These are phyloP conservation scores for Tachystola acroxantha DNA, from an alignment of 2,888 invertebrate genomes.

Conservation along the genomic window DNA sequence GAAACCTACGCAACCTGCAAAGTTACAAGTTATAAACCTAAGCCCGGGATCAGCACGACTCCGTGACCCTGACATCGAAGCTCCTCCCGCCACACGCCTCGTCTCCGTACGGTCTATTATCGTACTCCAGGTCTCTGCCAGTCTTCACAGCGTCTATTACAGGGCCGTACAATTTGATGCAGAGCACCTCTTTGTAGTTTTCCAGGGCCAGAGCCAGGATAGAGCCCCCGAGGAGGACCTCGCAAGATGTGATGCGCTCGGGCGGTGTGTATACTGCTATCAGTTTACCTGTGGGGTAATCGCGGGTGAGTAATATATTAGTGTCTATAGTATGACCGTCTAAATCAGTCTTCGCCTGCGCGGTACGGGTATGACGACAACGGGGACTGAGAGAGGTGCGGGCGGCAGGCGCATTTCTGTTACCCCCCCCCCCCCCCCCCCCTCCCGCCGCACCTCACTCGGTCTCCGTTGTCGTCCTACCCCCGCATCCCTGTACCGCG, in stretches of 20 bases:
- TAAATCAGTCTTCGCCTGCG: too few species aligned
- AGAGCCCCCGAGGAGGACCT: slow-evolving; percentile 85
- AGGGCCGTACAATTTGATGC: slow-evolving; percentile 78
- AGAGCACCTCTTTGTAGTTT: slow-evolving; percentile 81
- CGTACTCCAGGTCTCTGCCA: slow-evolving; percentile 69
- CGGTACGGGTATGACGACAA: too few species aligned
- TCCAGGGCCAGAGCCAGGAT: slow-evolving; percentile 84
- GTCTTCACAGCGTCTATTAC: slow-evolving; percentile 47
- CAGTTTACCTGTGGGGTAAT: slow-evolving; percentile 80
- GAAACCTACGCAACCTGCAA: too few species aligned
- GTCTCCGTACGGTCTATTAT: slow-evolving; percentile 69
- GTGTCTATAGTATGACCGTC: too few species aligned
- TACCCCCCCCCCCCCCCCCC: too few species aligned
- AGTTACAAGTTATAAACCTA: too few species aligned
- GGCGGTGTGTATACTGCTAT: slow-evolving; percentile 89
- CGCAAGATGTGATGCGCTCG: slow-evolving; percentile 85
- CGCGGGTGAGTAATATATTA: not conserved
- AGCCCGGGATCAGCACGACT: slow-evolving; percentile 50
- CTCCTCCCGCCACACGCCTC: slow-evolving; percentile 43
- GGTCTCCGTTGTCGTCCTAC: too few species aligned
- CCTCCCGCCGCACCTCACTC: too few species aligned
- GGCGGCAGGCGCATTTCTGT: too few species aligned
- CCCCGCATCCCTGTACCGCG: too few species aligned
- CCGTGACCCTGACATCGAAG: slow-evolving; percentile 75
- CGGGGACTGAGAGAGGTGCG: too few species aligned